Base-by-base conservation (phyloP, 2,888 invertebrate species). In the Fragum fragum region DNA sequence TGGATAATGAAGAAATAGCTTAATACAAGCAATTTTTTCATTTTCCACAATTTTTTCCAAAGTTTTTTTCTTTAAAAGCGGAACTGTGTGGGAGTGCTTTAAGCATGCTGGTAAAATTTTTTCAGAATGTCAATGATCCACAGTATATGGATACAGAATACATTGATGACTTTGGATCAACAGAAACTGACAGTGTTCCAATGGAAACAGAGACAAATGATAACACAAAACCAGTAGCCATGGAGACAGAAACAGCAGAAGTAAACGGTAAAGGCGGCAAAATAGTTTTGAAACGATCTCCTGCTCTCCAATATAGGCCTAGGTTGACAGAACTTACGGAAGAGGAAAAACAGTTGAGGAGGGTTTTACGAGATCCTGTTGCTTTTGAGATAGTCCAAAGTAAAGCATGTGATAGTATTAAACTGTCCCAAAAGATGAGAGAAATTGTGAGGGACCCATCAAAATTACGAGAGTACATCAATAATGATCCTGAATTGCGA, bases 301-400 rank as follows among this genome's bases (percentile, higher is more conserved):
- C 68, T 11, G 26, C 68, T 26, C n/a, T 47, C 2, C 23, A 6
- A 39, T 39, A 42, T 36, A 7, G 21, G 7, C 39, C 68, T 5
- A 23, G 18, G 21, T 42, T 21, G 16, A 21, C n/a, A 29, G 42
- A 68, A 16, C 28, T 68, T 1, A 39, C 42, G 1, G 11, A 39
- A 1, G 42, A 69, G 21, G 84, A 84, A 42, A 73, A 68, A 57
- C 74, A 82, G 47, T 52, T 87, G 26, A 47, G 83, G 16, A 78
- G 81, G 66, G 69, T 87, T 28, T 57, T 87, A 14, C 81, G 73
- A 16, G 73, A 79, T 73, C 85, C 87, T 21, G 47, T 74, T 11
- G 85, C 81, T n/a, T 61, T 85, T 52, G 76, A 82, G 63, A 23
- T 87, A 6, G 70, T 81, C 14, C 66, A 80, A 16, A 73, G 72